Conservation (phyloP, 2,113 vertebrate species). For the Apodemus sylvaticus region DNA sequence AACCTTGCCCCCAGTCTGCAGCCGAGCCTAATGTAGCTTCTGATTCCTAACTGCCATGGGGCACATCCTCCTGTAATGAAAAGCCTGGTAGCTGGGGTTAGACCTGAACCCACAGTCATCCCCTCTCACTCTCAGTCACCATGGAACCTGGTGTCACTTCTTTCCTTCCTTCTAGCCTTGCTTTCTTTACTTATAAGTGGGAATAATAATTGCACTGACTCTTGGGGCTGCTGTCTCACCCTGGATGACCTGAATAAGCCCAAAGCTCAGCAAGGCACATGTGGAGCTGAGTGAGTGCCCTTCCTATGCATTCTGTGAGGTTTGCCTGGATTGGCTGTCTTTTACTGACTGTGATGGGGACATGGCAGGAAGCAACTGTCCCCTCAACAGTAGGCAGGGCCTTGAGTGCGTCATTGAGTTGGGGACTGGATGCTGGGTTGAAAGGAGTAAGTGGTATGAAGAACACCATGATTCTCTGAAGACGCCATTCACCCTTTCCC, state of each 20-base stretch:
- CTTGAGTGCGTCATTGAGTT: no score
- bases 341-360: fast-evolving
- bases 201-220: background rate
- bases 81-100: background rate
- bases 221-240: no score
- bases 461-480: background rate
- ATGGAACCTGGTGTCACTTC: background rate
- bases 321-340: background rate
- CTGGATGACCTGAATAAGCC: background rate
- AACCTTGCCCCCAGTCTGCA: background rate
- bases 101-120: background rate
- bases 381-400: background rate
- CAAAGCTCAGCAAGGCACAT: background rate
- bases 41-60: background rate
- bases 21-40: background rate
- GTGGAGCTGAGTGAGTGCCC: background rate
- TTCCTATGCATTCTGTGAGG: fast-evolving
- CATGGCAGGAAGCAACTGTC: fast-evolving
- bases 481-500: background rate
- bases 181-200: background rate
- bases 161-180: background rate
- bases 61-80: no score
- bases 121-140: background rate
- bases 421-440: fast-evolving
- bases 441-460: fast-evolving